Base-by-base conservation (phyloP, 1,140 invertebrate genomes). In the Brachionus plicatilis region DNA sequence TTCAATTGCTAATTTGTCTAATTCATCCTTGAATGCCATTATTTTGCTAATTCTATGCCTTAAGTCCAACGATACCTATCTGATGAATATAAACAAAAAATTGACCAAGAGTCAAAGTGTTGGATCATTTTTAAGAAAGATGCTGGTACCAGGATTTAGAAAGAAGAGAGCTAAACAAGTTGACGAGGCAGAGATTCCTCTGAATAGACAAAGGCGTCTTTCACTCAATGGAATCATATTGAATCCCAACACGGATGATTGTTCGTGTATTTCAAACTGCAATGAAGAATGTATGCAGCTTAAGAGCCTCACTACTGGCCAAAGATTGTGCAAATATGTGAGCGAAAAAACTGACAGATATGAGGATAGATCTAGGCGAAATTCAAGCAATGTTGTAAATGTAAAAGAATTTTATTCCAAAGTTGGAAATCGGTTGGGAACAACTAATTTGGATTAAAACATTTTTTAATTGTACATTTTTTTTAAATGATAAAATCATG, bases 371-470 rank as follows among this genome's bases (percentile, higher is more conserved):
- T 50, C 72, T 14, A 76, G 45, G 12, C 20, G 45, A 76, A 76
- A 12, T 53, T 76, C 72, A 1, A 50, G 27, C 27, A 50, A 76
- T 76, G 9, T 27, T 47, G 9, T 50, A 27, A 50, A 65, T 45
- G 37, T 82, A 33, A 65, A 27, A 45, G 53, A 82, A 56, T 82
- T 82, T 68, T 82, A 82, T 82, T 82, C 79, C 11, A 82, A 82
- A 65, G 33, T 82, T 68, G 79, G 79, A 17, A 82, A 68, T 60
- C n/a, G 79, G 14, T 65, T 82, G 17, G 79, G 79, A 11, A 82
- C 41, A 43, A n/a, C 14, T 41, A 72, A 33, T 72, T 33, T 68
- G 66, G 66, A 68, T 6, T 68, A 68, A 29, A 68, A 5, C 12
- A 29, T 24, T 66, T 66, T 66, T 66, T 66, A 20, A 12, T 27